Conservation (phyloP, 2,113 vertebrate genomes). For the Hyaena hyaena region DNA sequence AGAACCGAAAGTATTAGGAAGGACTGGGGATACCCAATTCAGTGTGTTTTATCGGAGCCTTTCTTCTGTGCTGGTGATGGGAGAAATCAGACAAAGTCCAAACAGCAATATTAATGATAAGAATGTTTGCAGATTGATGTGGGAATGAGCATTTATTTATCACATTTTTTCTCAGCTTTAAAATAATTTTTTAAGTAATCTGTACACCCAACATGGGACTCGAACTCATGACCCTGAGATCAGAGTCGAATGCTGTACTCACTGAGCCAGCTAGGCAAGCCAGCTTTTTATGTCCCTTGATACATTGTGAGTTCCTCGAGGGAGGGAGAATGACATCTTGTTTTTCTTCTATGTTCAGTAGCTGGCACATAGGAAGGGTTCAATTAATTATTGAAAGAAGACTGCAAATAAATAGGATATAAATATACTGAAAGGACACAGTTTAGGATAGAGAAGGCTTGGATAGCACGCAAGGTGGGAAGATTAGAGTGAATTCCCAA, state of each 20-base stretch:
- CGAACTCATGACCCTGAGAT: not conserved
- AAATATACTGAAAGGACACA: not conserved
- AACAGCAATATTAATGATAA: not conserved
- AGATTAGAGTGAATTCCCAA: not conserved
- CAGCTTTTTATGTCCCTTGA: not conserved
- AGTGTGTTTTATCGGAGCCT: slow-evolving; percentile 5
- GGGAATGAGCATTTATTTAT: not conserved
- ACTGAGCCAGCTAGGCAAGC: not conserved
- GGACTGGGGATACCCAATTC: not conserved
- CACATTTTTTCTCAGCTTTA: not conserved
- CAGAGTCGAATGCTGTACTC: not conserved
- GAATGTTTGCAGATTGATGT: slow-evolving; percentile 1
- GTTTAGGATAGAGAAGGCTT: not conserved
- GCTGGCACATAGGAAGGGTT: not conserved
- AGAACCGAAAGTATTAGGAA: slow-evolving; percentile 39
- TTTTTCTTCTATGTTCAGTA: slow-evolving; percentile 33
- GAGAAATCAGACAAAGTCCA: not conserved
- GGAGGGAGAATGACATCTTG: not conserved
- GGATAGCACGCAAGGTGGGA: not conserved
- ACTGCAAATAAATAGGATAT: not conserved
- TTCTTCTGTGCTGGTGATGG: not conserved
- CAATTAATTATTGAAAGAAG: slow-evolving; percentile 10
- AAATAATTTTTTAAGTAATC: not conserved
- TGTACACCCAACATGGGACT: not conserved
- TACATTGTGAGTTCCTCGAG: not conserved